These are phyloP conservation scores for Leptothorax acervorum DNA, from an alignment of 2,888 invertebrate species.

Conservation along the genomic window DNA sequence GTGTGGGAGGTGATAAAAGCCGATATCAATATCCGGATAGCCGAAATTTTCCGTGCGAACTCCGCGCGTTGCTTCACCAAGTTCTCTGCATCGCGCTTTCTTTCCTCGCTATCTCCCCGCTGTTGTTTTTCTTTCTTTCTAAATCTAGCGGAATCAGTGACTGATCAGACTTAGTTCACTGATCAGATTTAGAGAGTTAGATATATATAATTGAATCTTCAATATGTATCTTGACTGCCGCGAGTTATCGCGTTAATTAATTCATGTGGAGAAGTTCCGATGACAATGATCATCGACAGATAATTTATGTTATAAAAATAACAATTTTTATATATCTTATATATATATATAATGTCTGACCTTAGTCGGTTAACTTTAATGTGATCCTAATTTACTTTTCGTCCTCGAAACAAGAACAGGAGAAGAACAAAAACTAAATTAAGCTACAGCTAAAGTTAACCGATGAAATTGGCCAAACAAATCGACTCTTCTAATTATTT, in stretches of 20 bases:
- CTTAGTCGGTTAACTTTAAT: neutral
- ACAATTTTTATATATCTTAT: neutral
- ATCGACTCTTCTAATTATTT: neutral
- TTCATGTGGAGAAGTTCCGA: neutral
- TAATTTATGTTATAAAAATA: constrained; percentile 1
- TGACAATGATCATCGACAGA: neutral
- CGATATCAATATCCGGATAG: constrained; percentile 6
- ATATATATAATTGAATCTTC: neutral
- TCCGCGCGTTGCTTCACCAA: neutral
- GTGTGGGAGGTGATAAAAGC: neutral
- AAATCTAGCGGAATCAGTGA: too few species aligned
- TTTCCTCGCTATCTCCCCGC: neutral
- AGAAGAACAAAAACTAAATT: neutral
- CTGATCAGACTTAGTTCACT: too few species aligned
- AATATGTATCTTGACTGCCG: neutral
- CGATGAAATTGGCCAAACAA: neutral
- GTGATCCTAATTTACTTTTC: neutral
- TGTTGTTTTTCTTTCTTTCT: neutral
- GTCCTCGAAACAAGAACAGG: neutral
- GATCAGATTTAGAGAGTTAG: too few species aligned
- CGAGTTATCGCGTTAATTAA: neutral
- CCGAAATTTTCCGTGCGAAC: neutral
- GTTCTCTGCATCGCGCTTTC: neutral
- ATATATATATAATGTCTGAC: too few species aligned
- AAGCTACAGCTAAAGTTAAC: neutral